These are phyloP conservation scores for Hirtodrosophila cameraria DNA, from an alignment of 2,888 invertebrate species.

Conservation along the genomic window DNA sequence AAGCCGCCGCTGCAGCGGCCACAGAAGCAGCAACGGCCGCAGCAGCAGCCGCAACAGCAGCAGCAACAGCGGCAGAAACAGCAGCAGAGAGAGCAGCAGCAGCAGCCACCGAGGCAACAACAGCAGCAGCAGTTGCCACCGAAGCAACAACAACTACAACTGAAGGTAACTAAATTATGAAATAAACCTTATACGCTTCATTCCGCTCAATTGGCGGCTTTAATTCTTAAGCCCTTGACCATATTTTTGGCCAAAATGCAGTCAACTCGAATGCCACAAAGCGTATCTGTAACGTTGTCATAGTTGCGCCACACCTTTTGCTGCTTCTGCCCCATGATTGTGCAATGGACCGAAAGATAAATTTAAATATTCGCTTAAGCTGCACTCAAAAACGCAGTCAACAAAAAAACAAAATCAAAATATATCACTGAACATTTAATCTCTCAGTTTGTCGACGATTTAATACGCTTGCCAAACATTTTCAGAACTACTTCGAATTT, in stretches of 20 bases:
- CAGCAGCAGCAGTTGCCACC: constrained; percentile 1
- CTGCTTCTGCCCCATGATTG: constrained; percentile 20
- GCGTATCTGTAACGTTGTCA: constrained; percentile 12
- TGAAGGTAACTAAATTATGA: constrained; percentile 37
- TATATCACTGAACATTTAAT: no score
- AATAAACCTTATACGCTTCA: constrained; percentile 9
- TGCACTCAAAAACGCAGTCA: constrained; percentile 63
- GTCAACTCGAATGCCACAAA: constrained; percentile 20
- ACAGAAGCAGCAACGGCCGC: constrained; percentile 16
- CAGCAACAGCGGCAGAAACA: constrained; percentile 17
- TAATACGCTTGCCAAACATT: no score
- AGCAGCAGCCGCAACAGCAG: constrained; percentile 6
- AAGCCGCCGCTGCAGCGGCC: constrained; percentile 27
- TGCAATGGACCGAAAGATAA: constrained; percentile 68
- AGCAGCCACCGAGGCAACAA: not conserved
- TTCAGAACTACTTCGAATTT: no score
- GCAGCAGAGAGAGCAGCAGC: not conserved
- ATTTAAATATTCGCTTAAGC: constrained; percentile 66
- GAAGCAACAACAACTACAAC: constrained; percentile 5
- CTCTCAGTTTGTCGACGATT: no score
- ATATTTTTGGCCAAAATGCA: constrained; percentile 1
- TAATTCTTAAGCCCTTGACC: constrained; percentile 34
- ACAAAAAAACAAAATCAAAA: constrained; percentile 22
- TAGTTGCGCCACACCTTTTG: constrained; percentile 2
- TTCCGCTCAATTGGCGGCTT: constrained; percentile 39